A percentile compares a stretch with the other conserved stretches of the same genome.
Evolutionary conservation across 2,888 invertebrate species (phyloP).

Genomic region (Omphaloscelis lunosa): DNA sequence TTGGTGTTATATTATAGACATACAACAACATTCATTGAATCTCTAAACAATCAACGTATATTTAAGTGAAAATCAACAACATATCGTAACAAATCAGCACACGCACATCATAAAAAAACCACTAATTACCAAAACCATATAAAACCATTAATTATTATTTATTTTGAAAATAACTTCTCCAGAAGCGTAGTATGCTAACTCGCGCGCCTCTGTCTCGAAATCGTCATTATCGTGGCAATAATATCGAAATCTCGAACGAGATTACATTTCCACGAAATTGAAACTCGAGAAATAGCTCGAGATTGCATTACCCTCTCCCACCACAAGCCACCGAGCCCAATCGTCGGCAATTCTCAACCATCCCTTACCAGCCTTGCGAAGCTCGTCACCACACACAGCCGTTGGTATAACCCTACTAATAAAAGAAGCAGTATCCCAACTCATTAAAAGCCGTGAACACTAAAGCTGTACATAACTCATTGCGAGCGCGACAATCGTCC

Average conservation of each 20-base stretch:
- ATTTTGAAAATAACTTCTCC: not conserved
- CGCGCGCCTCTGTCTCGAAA: not conserved
- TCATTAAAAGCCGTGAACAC: constrained; percentile 49
- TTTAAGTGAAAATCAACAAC: not conserved
- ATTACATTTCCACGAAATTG: too few species aligned
- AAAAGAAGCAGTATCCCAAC: constrained; percentile 25
- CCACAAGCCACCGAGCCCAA: not conserved
- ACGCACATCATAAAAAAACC: not conserved
- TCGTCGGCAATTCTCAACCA: not conserved
- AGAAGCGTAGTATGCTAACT: too few species aligned
- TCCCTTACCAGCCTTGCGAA: not conserved
- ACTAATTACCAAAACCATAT: too few species aligned
- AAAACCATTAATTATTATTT: not conserved
- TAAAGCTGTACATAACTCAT: constrained; percentile 35
- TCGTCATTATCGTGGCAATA: not conserved
- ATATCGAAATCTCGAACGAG: not conserved
- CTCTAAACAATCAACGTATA: not conserved
- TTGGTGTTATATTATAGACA: not conserved
- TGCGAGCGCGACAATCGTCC: constrained; percentile 42
- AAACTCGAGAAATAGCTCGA: not conserved
- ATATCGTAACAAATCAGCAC: not conserved
- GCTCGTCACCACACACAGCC: not conserved
- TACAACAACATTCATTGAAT: not conserved
- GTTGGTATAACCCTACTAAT: not conserved
- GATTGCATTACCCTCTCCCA: not conserved